A percentile compares a stretch with the other conserved stretches of the same genome.
Evolutionary conservation across 2,888 invertebrate species (phyloP).

Genomic region (Hyles lineata): DNA sequence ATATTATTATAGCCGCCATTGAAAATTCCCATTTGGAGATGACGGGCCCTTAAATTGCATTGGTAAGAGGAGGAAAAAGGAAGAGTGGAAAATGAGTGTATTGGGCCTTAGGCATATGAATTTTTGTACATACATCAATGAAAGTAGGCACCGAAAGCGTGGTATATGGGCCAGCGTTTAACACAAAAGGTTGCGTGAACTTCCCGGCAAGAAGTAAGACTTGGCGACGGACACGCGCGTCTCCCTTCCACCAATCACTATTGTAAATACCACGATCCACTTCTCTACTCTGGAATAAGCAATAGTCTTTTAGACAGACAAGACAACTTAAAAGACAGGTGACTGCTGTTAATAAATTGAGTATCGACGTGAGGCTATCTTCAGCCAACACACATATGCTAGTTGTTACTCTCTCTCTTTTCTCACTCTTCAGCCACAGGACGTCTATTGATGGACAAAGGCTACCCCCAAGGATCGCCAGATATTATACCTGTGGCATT

Average conservation of each 20-base stretch:
- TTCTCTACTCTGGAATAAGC: conserved; percentile 49
- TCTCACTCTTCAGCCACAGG: too few relatives aligned
- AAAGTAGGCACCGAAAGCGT: conserved; percentile 63
- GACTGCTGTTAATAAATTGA: neutral
- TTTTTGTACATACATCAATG: conserved; percentile 56
- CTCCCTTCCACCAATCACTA: conserved; percentile 67
- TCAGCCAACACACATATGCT: too few relatives aligned
- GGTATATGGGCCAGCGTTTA: conserved; percentile 64
- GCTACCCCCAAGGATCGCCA: too few relatives aligned
- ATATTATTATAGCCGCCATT: too few relatives aligned
- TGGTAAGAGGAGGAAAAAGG: too few relatives aligned
- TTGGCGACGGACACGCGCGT: conserved; percentile 48
- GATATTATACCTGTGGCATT: too few relatives aligned
- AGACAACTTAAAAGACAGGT: neutral
- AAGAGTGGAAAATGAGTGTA: too few relatives aligned
- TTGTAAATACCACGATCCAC: conserved; percentile 57
- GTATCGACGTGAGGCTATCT: too few relatives aligned
- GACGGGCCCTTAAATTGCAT: too few relatives aligned
- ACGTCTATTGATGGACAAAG: too few relatives aligned
- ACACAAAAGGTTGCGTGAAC: conserved; percentile 47
- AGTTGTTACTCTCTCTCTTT: too few relatives aligned
- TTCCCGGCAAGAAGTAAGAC: conserved; percentile 60
- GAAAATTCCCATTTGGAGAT: too few relatives aligned
- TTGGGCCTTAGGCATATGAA: neutral
- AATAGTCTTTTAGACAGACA: conserved; percentile 4